Percentiles rank a stretch among this genome's conserved stretches.
These are phyloP conservation scores for Meandrusa payeni DNA, from an alignment of 2,888 invertebrate species.

Conservation along the genomic window DNA sequence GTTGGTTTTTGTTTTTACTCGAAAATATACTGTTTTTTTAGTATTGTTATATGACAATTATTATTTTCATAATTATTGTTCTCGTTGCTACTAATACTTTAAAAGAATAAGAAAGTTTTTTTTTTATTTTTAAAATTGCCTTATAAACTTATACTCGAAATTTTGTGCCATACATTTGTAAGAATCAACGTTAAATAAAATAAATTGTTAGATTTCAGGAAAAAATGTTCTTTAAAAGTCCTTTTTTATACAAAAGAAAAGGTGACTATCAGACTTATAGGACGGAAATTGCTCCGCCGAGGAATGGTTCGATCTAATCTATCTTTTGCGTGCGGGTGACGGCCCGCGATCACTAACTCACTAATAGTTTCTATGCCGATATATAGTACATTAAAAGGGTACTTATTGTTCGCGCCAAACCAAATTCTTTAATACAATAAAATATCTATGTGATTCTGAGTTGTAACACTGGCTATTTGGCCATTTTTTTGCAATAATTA, in stretches of 20 bases:
- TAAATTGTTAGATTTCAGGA: not conserved
- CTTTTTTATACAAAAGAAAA: constrained; percentile 28
- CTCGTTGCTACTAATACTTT: too few species aligned
- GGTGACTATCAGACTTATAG: constrained; percentile 51
- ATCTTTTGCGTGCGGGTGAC: constrained; percentile 59
- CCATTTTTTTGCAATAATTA: too few species aligned
- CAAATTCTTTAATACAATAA: not conserved
- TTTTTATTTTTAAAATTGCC: too few species aligned
- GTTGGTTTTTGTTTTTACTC: too few species aligned
- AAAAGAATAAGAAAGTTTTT: too few species aligned
- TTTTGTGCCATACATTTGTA: too few species aligned
- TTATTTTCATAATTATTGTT: too few species aligned
- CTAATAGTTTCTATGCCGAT: constrained; percentile 15
- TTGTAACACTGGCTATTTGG: too few species aligned
- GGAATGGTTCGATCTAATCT: constrained; percentile 69
- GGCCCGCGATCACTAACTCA: constrained; percentile 53
- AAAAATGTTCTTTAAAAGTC: constrained; percentile 4
- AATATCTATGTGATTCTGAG: too few species aligned
- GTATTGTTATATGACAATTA: too few species aligned
- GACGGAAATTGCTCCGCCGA: constrained; percentile 66
- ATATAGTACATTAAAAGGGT: not conserved
- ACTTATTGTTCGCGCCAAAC: not conserved
- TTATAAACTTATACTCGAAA: too few species aligned
- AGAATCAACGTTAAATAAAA: not conserved
- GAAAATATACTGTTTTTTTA: too few species aligned